Evolutionary conservation across 2,888 invertebrate genomes (phyloP).

Genomic region (Aleiodes leptofemur): DNA sequence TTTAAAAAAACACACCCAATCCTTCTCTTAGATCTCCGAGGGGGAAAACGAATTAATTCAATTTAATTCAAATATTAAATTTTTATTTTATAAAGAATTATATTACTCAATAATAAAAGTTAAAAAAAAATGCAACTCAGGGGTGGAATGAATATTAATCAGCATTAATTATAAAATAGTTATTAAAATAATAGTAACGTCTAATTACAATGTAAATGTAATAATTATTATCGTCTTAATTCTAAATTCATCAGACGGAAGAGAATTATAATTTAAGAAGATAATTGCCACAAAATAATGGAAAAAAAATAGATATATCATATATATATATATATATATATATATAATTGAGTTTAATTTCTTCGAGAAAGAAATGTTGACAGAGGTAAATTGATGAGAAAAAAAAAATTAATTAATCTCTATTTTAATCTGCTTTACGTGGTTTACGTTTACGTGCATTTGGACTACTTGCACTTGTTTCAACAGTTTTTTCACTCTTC

Average conservation of each 20-base stretch:
- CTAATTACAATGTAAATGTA: background rate
- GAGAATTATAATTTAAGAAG: constrained; percentile 28
- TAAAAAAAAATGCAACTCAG: constrained; percentile 9
- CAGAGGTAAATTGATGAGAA: too few species aligned
- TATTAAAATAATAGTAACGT: background rate
- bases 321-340: too few species aligned
- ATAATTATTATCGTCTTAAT: background rate
- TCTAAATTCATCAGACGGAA: background rate
- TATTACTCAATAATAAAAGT: constrained; percentile 16
- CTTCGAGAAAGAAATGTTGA: too few species aligned
- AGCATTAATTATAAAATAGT: constrained; percentile 13
- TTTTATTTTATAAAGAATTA: constrained; percentile 26
- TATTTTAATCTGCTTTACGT: constrained; percentile 82
- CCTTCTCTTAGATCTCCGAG: background rate
- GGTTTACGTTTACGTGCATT: constrained; percentile 84
- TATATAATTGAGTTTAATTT: too few species aligned
- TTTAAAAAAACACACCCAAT: background rate
- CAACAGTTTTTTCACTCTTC: constrained; percentile 73
- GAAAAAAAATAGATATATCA: too few species aligned
- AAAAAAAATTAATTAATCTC: constrained; percentile 1
- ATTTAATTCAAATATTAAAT: constrained; percentile 8
- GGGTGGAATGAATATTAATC: constrained; percentile 24
- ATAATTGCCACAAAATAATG: constrained; percentile 11
- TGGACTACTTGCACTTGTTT: constrained; percentile 75
- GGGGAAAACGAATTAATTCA: background rate